Percentiles rank a stretch among this genome's conserved stretches.
Evolutionary conservation across 2,888 invertebrate species (phyloP).

Genomic region (Morpho helenor): DNA sequence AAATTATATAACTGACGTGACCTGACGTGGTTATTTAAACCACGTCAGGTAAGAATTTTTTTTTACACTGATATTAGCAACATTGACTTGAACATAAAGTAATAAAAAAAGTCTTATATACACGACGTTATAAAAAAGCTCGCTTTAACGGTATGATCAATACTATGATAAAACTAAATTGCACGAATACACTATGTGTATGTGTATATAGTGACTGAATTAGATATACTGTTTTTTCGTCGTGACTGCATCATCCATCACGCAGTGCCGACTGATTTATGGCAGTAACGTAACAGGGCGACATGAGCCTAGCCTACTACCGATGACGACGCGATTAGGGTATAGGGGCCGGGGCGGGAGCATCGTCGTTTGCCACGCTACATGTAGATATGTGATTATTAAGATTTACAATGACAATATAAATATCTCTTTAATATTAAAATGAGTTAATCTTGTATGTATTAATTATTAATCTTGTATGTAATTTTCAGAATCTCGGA

Average conservation of each 20-base stretch:
- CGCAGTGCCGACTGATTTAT: constrained; percentile 70
- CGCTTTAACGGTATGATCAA: constrained; percentile 7
- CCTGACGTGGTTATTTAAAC: too few relatives aligned
- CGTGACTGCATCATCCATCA: constrained; percentile 61
- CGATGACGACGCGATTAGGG: constrained; percentile 68
- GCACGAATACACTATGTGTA: constrained; percentile 11
- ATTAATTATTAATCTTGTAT: too few relatives aligned
- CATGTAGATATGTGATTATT: too few relatives aligned
- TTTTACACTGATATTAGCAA: too few relatives aligned
- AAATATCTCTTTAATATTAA: too few relatives aligned
- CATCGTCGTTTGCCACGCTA: not conserved
- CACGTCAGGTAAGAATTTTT: too few relatives aligned
- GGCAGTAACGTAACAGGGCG: constrained; percentile 57
- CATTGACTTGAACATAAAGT: not conserved
- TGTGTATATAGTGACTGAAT: constrained; percentile 23
- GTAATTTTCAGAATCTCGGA: too few relatives aligned
- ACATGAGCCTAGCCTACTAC: constrained; percentile 58
- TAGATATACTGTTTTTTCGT: constrained; percentile 47
- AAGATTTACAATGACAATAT: too few relatives aligned
- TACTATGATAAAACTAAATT: constrained; percentile 20
- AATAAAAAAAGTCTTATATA: constrained; percentile 6
- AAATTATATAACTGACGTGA: too few relatives aligned
- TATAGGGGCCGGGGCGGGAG: constrained; percentile 32
- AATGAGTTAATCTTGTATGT: too few relatives aligned
- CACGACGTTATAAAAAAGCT: not conserved